These are phyloP conservation scores for Aldrovandia affinis DNA, from an alignment of 2,797 vertebrate species.

Conservation along the genomic window DNA sequence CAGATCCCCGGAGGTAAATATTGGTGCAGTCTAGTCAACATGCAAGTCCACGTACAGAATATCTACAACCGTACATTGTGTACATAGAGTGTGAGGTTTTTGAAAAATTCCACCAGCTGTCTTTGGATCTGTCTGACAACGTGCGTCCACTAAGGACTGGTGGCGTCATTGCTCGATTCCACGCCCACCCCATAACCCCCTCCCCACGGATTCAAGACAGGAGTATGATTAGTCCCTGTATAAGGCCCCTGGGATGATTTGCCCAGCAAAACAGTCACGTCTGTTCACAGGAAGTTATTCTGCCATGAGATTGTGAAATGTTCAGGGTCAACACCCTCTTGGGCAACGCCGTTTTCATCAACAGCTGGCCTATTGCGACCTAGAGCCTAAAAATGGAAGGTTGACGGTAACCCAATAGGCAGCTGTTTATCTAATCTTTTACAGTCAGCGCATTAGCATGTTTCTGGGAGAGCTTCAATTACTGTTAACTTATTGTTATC, in stretches of 20 bases:
- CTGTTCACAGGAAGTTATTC: background rate
- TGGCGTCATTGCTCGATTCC: background rate
- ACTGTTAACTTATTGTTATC: too few relatives aligned
- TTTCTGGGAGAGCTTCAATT: too few relatives aligned
- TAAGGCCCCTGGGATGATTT: background rate
- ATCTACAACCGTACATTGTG: constrained; percentile 30
- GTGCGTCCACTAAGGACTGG: background rate
- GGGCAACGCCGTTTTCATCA: background rate
- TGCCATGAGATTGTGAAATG: constrained; percentile 16
- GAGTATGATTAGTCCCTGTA: background rate
- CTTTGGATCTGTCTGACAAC: background rate
- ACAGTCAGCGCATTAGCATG: background rate
- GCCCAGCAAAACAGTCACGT: background rate
- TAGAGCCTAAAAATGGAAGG: background rate
- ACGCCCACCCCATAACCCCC: background rate
- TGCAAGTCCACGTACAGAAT: constrained; percentile 38
- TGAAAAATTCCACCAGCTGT: background rate
- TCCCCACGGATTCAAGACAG: constrained; percentile 22
- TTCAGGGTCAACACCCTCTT: background rate
- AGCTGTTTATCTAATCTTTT: background rate
- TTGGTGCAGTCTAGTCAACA: constrained; percentile 57
- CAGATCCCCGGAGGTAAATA: constrained; percentile 63
- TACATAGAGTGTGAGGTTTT: background rate
- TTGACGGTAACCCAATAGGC: background rate
- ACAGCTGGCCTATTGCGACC: background rate